These are phyloP conservation scores for Xenopus borealis DNA, from an alignment of 2,113 vertebrate genomes.

Conservation along the genomic window DNA sequence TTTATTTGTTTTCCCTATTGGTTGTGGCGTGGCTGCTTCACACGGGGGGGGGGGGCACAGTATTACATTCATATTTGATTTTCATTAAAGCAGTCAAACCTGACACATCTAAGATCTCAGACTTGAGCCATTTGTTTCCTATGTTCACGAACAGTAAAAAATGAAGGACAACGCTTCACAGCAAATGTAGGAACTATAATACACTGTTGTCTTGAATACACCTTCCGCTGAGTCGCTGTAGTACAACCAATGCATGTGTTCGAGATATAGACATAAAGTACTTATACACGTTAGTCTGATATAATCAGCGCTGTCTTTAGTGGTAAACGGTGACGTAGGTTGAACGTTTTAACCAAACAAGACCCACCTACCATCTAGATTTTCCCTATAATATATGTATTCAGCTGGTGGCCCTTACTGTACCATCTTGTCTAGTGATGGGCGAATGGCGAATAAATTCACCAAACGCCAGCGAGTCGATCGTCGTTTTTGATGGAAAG, in stretches of 20 bases:
- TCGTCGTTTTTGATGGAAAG: no score
- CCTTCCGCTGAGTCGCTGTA: conserved; percentile 73
- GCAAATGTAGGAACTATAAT: conserved; percentile 85
- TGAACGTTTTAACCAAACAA: no score
- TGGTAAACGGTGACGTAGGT: no score
- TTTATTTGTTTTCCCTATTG: conserved; percentile 68
- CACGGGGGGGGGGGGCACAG: conserved; percentile 63
- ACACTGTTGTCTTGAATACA: conserved; percentile 68
- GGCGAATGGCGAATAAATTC: no score
- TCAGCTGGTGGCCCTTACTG: no score
- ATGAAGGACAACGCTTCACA: conserved; percentile 76
- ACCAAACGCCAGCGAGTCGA: no score
- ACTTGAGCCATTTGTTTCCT: conserved; percentile 74
- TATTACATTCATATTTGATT: conserved; percentile 86
- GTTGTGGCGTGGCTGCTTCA: conserved; percentile 73
- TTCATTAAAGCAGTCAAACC: conserved; percentile 76
- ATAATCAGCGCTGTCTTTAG: neutral
- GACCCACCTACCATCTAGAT: no score
- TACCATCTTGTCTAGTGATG: no score
- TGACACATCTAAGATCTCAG: conserved; percentile 75
- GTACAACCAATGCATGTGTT: conserved; percentile 68
- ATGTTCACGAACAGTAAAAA: conserved; percentile 88
- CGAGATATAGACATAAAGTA: neutral
- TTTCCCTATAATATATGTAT: no score
- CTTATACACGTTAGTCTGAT: conserved; percentile 39